Evolutionary conservation across 2,113 vertebrate species (phyloP).

Genomic region (Stomatorhinus ivindoensis): DNA sequence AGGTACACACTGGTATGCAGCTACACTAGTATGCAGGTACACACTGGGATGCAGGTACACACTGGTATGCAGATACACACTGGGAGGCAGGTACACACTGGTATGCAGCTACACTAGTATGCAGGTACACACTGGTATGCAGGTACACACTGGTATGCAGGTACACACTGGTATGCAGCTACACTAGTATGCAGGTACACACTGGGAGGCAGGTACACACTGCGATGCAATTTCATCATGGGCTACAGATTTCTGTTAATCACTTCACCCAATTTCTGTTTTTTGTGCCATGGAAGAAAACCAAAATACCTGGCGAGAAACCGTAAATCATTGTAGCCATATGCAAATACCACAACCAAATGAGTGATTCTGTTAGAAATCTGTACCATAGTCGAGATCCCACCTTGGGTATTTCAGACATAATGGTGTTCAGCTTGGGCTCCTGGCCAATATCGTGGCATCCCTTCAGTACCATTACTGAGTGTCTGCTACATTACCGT

Average conservation of each 20-base stretch:
- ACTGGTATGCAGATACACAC: no score
- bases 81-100: no score
- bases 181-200: no score
- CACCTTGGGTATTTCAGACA: neutral
- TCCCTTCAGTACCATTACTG: neutral
- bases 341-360: neutral
- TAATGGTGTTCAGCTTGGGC: neutral
- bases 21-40: no score
- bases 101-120: no score
- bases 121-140: neutral
- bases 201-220: no score
- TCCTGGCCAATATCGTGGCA: neutral
- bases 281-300: neutral
- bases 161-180: neutral
- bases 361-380: neutral
- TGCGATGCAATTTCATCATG: neutral
- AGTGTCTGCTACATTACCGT: neutral
- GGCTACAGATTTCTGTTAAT: neutral
- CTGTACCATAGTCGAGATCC: neutral
- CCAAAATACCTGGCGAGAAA: neutral
- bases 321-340: neutral
- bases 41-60: no score
- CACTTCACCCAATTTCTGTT: neutral
- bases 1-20: no score
- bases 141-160: neutral